phyloP scores from a whole-genome alignment of 2,888 invertebrate species.

The Mallateleia sp. region DNA sequence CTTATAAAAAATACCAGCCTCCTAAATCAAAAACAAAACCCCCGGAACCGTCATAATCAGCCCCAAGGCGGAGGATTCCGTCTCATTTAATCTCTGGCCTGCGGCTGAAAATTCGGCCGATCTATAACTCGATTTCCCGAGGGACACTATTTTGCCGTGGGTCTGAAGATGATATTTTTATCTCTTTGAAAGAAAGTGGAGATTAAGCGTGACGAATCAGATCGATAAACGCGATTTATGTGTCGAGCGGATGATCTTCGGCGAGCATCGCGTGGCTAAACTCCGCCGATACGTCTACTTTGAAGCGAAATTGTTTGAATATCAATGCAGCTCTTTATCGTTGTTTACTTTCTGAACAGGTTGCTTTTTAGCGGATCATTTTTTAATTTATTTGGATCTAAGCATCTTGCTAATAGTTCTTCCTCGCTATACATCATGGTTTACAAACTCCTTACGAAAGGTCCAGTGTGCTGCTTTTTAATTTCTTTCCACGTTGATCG shows the following conservation, averaged over 20 bases:
- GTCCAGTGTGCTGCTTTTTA: no score
- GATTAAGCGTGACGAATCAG: slow-evolving; percentile 61
- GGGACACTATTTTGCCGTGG: slow-evolving; percentile 64
- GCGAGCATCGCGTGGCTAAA: neutral
- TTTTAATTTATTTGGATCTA: neutral
- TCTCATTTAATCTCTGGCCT: slow-evolving; percentile 63
- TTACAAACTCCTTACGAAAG: no score
- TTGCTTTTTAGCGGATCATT: neutral
- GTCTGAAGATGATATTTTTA: slow-evolving; percentile 62
- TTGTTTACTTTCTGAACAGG: neutral
- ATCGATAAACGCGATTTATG: slow-evolving; percentile 58
- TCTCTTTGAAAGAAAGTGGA: slow-evolving; percentile 58
- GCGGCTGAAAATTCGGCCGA: slow-evolving; percentile 72
- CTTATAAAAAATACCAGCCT: no score
- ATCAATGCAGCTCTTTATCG: slow-evolving; percentile 2
- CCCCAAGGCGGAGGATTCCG: slow-evolving; percentile 39
- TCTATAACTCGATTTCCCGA: slow-evolving; percentile 76
- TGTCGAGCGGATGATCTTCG: slow-evolving; percentile 31
- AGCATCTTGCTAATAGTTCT: no score
- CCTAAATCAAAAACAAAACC: no score
- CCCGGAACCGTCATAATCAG: slow-evolving; percentile 52
- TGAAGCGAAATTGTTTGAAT: neutral
- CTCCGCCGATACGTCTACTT: neutral
- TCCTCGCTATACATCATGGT: no score
- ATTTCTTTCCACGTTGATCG: no score